Evolutionary conservation across 1,140 invertebrate genomes (phyloP), one percentile per base, ranked within the genome.

Genomic region (Lepidurus packardi): DNA sequence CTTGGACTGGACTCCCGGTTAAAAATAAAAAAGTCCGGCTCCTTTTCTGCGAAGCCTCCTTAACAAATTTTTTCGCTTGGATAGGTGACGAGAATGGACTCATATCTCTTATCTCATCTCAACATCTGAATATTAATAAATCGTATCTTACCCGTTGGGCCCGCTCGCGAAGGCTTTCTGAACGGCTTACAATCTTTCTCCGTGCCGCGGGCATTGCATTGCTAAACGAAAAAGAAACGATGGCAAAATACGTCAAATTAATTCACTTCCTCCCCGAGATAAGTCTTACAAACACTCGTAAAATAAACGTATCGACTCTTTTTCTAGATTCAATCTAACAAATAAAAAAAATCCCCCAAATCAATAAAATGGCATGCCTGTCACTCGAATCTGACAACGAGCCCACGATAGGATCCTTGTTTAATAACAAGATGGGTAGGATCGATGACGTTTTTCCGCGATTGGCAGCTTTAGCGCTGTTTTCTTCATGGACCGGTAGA

Each of bases 101-200:
- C 47, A 47, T 1, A 47, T 10, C 45, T 47, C 16, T 47, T 47
- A 25, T n/a, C n/a, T n/a, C n/a, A n/a, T n/a, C n/a, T n/a, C n/a
- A n/a, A n/a, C n/a, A n/a, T n/a, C n/a, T n/a, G n/a, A n/a, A n/a
- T n/a, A n/a, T n/a, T n/a, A n/a, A n/a, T 25, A 76, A 43, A 76
- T 8, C 41, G 2, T 16, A n/a, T 8, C 73, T 74, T 78, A 78
- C 78, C 78, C 78, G 44, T 73, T 78, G 78, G 10, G 78, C 78
- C 13, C 78, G 73, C 43, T 78, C 78, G 11, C 78, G 78, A 7
- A 78, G 73, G 75, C 73, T 75, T 41, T 78, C 78, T 25, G 78
- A 78, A 45, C 78, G 78, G 73, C 78, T 78, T 43, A 78, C 78
- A 42, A 74, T 78, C 43, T 78, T 78, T 74, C 75, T 78, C 41